Conservation (phyloP, 2,888 invertebrate genomes). For the Phasia obesa region DNA sequence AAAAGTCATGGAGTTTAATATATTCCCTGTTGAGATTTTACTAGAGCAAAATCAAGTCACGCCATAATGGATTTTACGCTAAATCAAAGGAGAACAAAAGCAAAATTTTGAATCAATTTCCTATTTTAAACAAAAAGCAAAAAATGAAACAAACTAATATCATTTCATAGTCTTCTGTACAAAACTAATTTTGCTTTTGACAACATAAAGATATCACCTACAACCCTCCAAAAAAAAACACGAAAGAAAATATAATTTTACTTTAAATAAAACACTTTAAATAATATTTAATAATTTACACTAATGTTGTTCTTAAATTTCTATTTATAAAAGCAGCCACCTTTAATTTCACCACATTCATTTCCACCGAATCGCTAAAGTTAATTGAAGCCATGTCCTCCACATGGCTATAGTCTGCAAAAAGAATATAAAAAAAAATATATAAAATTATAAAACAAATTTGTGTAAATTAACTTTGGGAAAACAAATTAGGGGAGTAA, state of each 20-base stretch:
- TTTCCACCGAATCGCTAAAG: constrained; percentile 74
- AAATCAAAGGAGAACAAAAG: too few species aligned
- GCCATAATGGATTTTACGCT: too few species aligned
- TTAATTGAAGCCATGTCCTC: constrained; percentile 78
- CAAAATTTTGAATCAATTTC: too few species aligned
- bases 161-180: too few species aligned
- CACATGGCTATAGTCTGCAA: constrained; percentile 78
- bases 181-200: too few species aligned
- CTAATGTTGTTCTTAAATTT: constrained; percentile 34
- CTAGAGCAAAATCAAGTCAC: too few species aligned
- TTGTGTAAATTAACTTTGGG: neutral
- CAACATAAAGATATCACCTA: too few species aligned
- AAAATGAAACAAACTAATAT: too few species aligned
- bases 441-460: neutral
- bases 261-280: neutral
- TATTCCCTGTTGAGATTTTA: too few species aligned
- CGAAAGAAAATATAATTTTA: neutral
- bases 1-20: too few species aligned
- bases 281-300: constrained; percentile 7
- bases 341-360: constrained; percentile 78
- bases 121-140: too few species aligned
- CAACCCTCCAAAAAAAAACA: too few species aligned
- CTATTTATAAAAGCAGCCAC: constrained; percentile 76
- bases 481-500: constrained; percentile 22
- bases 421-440: neutral